phyloP scores from a whole-genome alignment of 2,113 vertebrate genomes.

The Petrocephalus zakoni region DNA sequence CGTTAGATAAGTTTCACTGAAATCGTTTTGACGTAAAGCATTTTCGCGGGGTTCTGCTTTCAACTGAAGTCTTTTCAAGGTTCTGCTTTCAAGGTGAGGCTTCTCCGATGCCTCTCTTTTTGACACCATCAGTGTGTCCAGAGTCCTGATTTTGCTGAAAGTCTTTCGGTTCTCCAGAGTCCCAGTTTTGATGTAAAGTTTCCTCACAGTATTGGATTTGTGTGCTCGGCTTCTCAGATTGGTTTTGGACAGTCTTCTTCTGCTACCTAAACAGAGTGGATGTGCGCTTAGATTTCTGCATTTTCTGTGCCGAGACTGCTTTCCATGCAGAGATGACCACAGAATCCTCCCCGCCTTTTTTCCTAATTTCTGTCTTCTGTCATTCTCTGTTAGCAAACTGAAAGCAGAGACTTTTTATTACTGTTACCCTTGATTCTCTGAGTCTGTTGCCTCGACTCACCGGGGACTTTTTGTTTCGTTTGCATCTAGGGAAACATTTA shows the following conservation, averaged over 20 bases:
- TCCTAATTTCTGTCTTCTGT: background rate
- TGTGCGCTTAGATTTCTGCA: background rate
- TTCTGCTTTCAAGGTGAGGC: background rate
- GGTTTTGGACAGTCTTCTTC: no score
- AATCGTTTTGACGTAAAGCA: background rate
- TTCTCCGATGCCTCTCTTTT: background rate
- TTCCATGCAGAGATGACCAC: no score
- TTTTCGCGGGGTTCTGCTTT: background rate
- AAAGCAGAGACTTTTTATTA: no score
- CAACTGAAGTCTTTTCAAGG: background rate
- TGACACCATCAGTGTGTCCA: background rate
- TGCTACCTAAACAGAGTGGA: background rate
- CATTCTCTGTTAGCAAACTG: background rate
- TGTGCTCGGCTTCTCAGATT: background rate
- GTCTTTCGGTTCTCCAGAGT: background rate
- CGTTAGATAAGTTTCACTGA: background rate
- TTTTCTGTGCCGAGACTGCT: background rate
- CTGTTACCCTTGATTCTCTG: background rate
- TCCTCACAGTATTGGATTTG: background rate
- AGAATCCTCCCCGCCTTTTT: background rate
- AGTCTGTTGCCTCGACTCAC: background rate
- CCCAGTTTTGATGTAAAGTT: background rate
- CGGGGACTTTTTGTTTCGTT: background rate
- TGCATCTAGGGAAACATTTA: constrained; percentile 4
- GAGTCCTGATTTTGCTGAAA: background rate